Evolutionary conservation across 1,140 invertebrate genomes (phyloP).

Genomic region (Plodia interpunctella): DNA sequence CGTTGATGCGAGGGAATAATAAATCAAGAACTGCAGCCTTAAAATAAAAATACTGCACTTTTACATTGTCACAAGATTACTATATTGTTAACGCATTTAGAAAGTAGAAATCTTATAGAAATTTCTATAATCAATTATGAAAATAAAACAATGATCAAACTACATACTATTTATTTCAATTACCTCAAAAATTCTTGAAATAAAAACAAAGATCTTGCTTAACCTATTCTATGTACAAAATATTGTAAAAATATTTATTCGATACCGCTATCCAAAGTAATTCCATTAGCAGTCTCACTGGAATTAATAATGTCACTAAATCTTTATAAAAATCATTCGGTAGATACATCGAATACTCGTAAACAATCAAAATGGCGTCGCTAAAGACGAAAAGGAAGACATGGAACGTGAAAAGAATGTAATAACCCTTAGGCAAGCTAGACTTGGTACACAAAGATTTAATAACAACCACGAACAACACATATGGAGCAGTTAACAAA

Average conservation of each 20-base stretch:
- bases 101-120: too few species aligned
- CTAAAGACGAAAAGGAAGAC: neutral
- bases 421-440: neutral
- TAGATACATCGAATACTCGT: neutral
- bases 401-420: neutral
- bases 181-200: too few species aligned
- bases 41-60: too few species aligned
- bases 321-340: neutral
- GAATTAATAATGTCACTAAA: neutral
- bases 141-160: too few species aligned
- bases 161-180: too few species aligned
- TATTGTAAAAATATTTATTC: neutral
- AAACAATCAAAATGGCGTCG: constrained; percentile 1
- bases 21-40: too few species aligned
- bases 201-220: neutral
- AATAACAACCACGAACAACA: neutral
- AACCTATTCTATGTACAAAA: neutral
- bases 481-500: neutral
- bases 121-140: too few species aligned
- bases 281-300: neutral
- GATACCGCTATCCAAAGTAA: neutral
- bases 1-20: too few species aligned
- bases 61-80: too few species aligned
- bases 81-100: too few species aligned
- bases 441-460: constrained; percentile 10